These are phyloP conservation scores for Coreoperca whiteheadi DNA, from an alignment of 2,113 vertebrate genomes.

Conservation along the genomic window DNA sequence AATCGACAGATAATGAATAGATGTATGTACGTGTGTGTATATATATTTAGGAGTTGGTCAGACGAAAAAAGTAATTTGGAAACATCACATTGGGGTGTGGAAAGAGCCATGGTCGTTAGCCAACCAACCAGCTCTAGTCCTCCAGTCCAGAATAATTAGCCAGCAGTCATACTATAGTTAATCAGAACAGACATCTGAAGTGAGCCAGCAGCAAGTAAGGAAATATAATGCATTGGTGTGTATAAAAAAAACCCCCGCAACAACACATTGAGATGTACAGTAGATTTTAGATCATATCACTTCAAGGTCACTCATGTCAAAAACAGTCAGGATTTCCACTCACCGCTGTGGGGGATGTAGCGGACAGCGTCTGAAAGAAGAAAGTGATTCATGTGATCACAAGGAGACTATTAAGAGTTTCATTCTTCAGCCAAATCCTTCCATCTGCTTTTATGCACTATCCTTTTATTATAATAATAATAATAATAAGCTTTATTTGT, in stretches of 20 bases:
- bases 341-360: constrained; percentile 84
- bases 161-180: neutral
- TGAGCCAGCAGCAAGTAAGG: neutral
- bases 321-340: constrained; percentile 22
- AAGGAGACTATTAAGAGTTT: constrained; percentile 1
- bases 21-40: too few species aligned
- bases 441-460: neutral
- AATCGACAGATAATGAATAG: neutral
- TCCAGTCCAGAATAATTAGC: neutral
- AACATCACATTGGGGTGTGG: too few species aligned
- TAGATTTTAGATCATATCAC: too few species aligned
- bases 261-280: neutral
- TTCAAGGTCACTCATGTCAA: neutral
- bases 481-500: too few species aligned
- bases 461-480: too few species aligned
- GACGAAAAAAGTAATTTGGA: too few species aligned
- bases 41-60: too few species aligned
- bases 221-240: neutral
- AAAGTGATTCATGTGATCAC: constrained; percentile 11
- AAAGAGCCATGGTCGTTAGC: neutral
- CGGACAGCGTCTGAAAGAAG: constrained; percentile 74
- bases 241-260: neutral
- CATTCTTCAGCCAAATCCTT: neutral
- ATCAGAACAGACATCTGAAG: constrained; percentile 1
- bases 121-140: neutral